Conservation (phyloP, 2,113 vertebrate genomes). For the human region GRCh38 chr2:155261001-155261500, state of each 20-base stretch:
- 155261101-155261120: background rate
- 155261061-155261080: background rate
- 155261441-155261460: slow-evolving; percentile 27
- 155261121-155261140: background rate
- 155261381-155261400: background rate
- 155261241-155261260: background rate
- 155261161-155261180: background rate
- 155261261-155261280: background rate
- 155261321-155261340: too few species aligned
- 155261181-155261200: background rate
- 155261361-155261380: background rate
- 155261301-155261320: too few species aligned
- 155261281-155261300: background rate
- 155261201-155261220: background rate
- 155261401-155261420: background rate
- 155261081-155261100: background rate
- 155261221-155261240: background rate
- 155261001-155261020: background rate
- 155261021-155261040: background rate
- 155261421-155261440: background rate
- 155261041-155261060: background rate
- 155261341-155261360: background rate
- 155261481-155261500: background rate
- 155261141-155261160: background rate
- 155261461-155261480: slow-evolving; percentile 27